Evolutionary conservation across 2,888 invertebrate genomes (phyloP).

Genomic region (Orthonevra nobilis): DNA sequence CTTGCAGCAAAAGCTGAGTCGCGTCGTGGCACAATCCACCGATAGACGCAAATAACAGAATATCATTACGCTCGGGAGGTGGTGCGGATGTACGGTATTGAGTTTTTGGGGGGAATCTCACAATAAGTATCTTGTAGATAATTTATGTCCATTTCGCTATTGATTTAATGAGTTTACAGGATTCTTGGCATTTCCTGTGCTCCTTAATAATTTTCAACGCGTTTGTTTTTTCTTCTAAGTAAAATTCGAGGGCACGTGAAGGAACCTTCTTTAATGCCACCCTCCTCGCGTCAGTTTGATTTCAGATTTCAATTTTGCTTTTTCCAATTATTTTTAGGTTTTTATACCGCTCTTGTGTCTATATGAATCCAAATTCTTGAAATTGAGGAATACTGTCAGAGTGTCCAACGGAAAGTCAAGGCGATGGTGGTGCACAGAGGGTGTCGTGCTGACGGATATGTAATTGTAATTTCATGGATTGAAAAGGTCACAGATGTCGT

Average conservation of each 20-base stretch:
- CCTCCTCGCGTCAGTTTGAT: conserved; percentile 46
- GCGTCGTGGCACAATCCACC: conserved; percentile 28
- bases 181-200: conserved; percentile 62
- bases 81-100: no score
- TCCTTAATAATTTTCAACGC: conserved; percentile 48
- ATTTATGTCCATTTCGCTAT: conserved; percentile 69
- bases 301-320: conserved; percentile 56
- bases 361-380: conserved; percentile 52
- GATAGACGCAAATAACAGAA: conserved; percentile 30
- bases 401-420: conserved; percentile 25
- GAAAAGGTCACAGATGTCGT: conserved; percentile 70
- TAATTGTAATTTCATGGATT: conserved; percentile 70
- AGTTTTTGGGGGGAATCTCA: neutral
- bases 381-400: conserved; percentile 43
- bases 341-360: conserved; percentile 30
- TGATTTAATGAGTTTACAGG: conserved; percentile 68
- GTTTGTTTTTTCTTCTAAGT: conserved; percentile 6
- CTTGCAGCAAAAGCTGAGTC: neutral
- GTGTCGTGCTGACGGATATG: conserved; percentile 59
- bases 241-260: conserved; percentile 10
- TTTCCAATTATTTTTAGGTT: conserved; percentile 61
- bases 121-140: conserved; percentile 60
- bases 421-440: conserved; percentile 16
- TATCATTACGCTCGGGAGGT: neutral
- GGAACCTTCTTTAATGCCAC: conserved; percentile 41